Conservation (phyloP, 1,140 invertebrate genomes). For the Hycleus phaleratus region DNA sequence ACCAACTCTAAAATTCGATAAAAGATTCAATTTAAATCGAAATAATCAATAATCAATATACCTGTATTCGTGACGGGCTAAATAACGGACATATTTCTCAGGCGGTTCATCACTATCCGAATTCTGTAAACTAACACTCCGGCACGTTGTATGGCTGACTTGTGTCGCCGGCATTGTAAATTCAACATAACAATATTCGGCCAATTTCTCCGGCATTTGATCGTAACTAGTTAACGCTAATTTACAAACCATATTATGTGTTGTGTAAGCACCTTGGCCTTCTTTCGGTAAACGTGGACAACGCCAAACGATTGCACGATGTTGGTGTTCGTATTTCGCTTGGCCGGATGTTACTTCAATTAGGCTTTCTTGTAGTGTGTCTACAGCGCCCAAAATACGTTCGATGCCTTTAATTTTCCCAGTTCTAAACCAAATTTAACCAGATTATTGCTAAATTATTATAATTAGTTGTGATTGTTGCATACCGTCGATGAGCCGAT, state of each 20-base stretch:
- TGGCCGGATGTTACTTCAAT: conserved; percentile 97
- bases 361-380: conserved; percentile 82
- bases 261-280: conserved; percentile 97
- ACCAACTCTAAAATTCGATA: conserved; percentile 54
- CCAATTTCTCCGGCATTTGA: conserved; percentile 88
- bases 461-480: neutral
- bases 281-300: conserved; percentile 94
- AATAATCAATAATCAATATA: conserved; percentile 42
- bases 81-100: conserved; percentile 96
- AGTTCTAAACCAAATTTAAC: conserved; percentile 49
- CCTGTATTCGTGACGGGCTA: conserved; percentile 95
- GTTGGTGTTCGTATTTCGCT: conserved; percentile 99
- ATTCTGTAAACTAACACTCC: conserved; percentile 87
- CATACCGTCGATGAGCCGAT: conserved; percentile 77
- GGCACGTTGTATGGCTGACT: conserved; percentile 91
- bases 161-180: conserved; percentile 99
- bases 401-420: conserved; percentile 93
- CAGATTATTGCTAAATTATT: neutral
- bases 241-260: conserved; percentile 86
- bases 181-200: conserved; percentile 84
- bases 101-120: conserved; percentile 88
- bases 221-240: conserved; percentile 95
- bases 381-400: conserved; percentile 85
- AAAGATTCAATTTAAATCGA: neutral
- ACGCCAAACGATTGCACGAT: conserved; percentile 95